phyloP scores from a whole-genome alignment of 2,888 invertebrate species.

The Sinohyriopsis cumingii region DNA sequence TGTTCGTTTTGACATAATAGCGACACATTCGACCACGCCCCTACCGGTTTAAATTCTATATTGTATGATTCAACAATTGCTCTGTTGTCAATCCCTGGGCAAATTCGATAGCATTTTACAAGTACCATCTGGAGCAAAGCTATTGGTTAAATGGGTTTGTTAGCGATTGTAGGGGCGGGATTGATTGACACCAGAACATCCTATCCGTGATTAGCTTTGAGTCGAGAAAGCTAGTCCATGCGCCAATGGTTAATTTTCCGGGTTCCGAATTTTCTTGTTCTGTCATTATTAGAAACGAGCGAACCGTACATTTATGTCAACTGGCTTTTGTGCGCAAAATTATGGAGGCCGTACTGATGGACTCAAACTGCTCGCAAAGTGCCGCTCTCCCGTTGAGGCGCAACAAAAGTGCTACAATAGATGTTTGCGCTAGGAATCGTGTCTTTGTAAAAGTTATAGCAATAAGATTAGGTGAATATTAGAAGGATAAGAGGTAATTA shows the following conservation, averaged over 20 bases:
- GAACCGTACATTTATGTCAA: slow-evolving; percentile 17
- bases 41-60: slow-evolving; percentile 17
- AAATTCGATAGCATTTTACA: too few relatives aligned
- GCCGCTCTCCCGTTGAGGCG: slow-evolving; percentile 8
- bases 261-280: too few relatives aligned
- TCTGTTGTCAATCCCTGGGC: slow-evolving; percentile 29
- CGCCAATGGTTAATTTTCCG: too few relatives aligned
- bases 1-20: slow-evolving; percentile 55
- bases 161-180: too few relatives aligned
- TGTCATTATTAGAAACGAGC: slow-evolving; percentile 12
- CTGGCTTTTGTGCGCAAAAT: slow-evolving; percentile 15
- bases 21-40: slow-evolving; percentile 31
- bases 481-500: slow-evolving; percentile 18
- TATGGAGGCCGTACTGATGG: slow-evolving; percentile 9
- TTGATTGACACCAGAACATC: slow-evolving; percentile 3
- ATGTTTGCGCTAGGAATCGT: slow-evolving; percentile 8
- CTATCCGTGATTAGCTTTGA: neutral
- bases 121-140: too few relatives aligned
- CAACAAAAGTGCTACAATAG: slow-evolving; percentile 18
- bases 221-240: neutral
- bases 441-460: slow-evolving; percentile 13
- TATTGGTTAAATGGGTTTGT: too few relatives aligned
- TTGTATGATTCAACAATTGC: slow-evolving; percentile 38
- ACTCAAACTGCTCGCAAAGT: slow-evolving; percentile 9
- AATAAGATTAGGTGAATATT: slow-evolving; percentile 14